Conservation (phyloP, 1,140 invertebrate species). For the Euglossa dilemma region DNA sequence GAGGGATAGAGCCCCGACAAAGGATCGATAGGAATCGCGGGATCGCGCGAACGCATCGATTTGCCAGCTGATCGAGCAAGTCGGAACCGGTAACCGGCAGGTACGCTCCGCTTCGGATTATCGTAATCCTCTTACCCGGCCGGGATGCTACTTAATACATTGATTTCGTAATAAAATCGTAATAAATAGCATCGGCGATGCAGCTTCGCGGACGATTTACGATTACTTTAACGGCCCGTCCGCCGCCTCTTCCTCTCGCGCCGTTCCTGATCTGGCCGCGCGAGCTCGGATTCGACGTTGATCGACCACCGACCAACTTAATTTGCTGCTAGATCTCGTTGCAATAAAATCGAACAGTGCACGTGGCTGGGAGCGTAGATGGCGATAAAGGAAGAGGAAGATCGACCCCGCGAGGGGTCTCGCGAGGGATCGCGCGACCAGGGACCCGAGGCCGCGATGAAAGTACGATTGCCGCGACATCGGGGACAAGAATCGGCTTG, state of each 20-base stretch:
- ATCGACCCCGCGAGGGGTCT: background rate
- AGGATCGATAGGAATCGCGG: background rate
- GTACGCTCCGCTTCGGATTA: background rate
- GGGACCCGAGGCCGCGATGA: constrained; percentile 49
- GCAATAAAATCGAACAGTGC: constrained; percentile 52
- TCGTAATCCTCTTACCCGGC: constrained; percentile 2
- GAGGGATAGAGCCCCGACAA: no score
- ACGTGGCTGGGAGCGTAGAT: constrained; percentile 21
- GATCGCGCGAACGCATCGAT: background rate
- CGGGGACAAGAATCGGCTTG: constrained; percentile 58
- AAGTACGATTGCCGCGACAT: constrained; percentile 54
- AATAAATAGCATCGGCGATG: constrained; percentile 29
- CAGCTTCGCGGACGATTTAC: constrained; percentile 7
- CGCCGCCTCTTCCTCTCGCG: no score
- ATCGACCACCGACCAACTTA: constrained; percentile 27
- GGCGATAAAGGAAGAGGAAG: constrained; percentile 35
- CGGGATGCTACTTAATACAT: background rate
- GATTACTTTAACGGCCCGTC: background rate
- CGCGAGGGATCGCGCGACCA: constrained; percentile 1
- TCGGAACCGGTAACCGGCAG: background rate
- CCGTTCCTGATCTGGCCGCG: no score
- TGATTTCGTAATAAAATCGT: constrained; percentile 26
- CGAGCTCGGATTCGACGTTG: background rate
- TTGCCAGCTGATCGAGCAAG: background rate
- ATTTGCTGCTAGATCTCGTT: constrained; percentile 47